Evolutionary conservation across 2,888 invertebrate species (phyloP), one percentile per base, ranked within the genome.

Genomic region (Erpobdella octoculata): DNA sequence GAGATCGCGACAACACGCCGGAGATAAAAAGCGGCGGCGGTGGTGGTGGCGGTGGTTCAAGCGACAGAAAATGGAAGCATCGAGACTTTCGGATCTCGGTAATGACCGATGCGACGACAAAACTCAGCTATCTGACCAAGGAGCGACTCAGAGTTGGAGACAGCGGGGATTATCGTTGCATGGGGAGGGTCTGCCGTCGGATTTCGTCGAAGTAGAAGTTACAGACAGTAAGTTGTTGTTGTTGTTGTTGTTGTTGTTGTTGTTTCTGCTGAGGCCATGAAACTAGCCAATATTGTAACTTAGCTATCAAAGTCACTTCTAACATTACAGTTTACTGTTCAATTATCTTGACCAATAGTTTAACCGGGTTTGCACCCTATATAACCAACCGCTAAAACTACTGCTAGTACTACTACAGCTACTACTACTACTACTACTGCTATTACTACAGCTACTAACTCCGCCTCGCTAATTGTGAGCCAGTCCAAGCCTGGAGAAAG

Each of bases 121-220:
- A 31, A n/a, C 31, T 35, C 6, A 62, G 62, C n/a, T 62, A 33
- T 31, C 35, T 62, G 35, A n/a, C 31, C 31, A 62, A 62, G 62
- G n/a, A 62, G 3, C 62, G 12, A 28, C 33, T 62, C n/a, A 35
- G 31, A 31, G 6, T 33, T 6, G 33, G 4, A 5, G 62, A 62
- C 33, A 62, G 62, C 35, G 62, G 62, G n/a, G 31, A 33, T 18
- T 62, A 62, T 21, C 31, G 35, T 1, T 62, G 62, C 62, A 6
- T 62, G 62, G 62, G 62, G 62, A 62, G 15, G 62, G 35, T 12
- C 35, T 62, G 3, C 62, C 62, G 8, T 62, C 62, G 1, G 62
- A 62, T 18, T 28, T 62, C 2, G 35, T 62, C 25, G 62, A 28
- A n/a, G 62, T 62, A n/a, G n/a, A 18, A 35, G 62, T 62, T 35